A percentile compares a stretch with the other conserved stretches of the same genome.
phyloP scores from a whole-genome alignment of 2,888 invertebrate species.

The Phasia obesa region DNA sequence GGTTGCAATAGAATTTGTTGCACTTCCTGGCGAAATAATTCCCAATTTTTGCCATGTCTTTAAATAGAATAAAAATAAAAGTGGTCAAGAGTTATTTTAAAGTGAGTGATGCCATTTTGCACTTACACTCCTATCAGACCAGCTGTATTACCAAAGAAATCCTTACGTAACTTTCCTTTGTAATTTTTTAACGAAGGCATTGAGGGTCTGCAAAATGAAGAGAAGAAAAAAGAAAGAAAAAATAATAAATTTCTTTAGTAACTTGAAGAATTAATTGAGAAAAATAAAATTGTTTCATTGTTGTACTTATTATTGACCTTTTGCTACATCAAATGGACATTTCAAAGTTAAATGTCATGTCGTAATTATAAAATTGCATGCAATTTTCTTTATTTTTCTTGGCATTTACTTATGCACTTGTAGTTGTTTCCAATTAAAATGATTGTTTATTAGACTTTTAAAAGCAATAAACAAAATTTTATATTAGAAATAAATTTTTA shows the following conservation, averaged over 20 bases:
- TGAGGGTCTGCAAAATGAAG: constrained; percentile 86
- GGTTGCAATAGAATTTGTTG: constrained; percentile 92
- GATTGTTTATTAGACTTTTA: neutral
- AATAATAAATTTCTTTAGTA: neutral
- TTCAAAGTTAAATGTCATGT: constrained; percentile 38
- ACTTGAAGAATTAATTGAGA: neutral
- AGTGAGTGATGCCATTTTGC: too few relatives aligned
- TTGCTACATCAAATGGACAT: constrained; percentile 9
- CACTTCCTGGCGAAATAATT: constrained; percentile 91
- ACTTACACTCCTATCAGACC: constrained; percentile 90
- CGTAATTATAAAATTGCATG: constrained; percentile 37
- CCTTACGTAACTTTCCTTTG: constrained; percentile 86
- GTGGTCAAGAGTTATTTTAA: too few relatives aligned
- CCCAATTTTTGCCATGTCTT: constrained; percentile 95
- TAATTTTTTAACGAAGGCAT: constrained; percentile 89
- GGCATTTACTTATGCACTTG: neutral
- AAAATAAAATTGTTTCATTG: constrained; percentile 8
- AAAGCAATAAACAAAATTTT: neutral
- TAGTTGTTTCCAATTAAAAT: neutral
- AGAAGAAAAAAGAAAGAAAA: neutral
- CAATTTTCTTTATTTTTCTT: constrained; percentile 23
- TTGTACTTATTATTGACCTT: constrained; percentile 21
- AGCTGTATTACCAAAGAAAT: constrained; percentile 88
- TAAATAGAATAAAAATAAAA: constrained; percentile 15
- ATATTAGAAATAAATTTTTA: neutral